Evolutionary conservation across 2,888 invertebrate genomes (phyloP).

Genomic region (Epirrhoe tristata): DNA sequence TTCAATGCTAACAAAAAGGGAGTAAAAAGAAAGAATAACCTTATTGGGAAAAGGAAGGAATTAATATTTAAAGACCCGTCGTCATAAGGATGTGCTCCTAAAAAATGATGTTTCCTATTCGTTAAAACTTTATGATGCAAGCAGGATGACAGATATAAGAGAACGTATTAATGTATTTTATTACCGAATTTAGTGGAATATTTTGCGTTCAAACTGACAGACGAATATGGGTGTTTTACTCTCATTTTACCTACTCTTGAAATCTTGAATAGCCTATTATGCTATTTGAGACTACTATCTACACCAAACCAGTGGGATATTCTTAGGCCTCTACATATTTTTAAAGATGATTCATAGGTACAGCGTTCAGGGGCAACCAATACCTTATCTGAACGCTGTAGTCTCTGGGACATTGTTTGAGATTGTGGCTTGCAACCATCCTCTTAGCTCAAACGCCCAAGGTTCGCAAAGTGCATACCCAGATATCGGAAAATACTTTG

Average conservation of each 20-base stretch:
- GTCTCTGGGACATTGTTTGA: too few species aligned
- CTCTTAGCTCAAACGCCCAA: too few species aligned
- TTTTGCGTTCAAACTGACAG: neutral
- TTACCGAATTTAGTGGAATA: constrained; percentile 6
- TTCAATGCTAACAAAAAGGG: neutral
- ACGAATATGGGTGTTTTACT: neutral
- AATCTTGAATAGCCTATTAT: too few species aligned
- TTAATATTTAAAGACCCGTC: constrained; percentile 37
- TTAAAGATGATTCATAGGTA: too few species aligned
- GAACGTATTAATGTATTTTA: constrained; percentile 22
- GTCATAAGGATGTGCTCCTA: constrained; percentile 35
- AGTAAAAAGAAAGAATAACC: constrained; percentile 14
- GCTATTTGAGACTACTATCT: too few species aligned
- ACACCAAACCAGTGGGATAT: too few species aligned
- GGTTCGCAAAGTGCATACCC: neutral
- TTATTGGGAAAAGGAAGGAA: constrained; percentile 37
- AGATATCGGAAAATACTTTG: constrained; percentile 11
- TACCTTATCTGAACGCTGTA: too few species aligned
- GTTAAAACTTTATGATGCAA: constrained; percentile 32
- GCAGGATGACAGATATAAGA: constrained; percentile 35
- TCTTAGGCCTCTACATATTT: too few species aligned
- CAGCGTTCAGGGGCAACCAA: too few species aligned
- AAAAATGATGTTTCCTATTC: constrained; percentile 34
- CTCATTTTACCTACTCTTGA: too few species aligned
- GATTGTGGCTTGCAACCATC: too few species aligned